These are phyloP conservation scores for Conomelus anceps DNA, from an alignment of 2,888 invertebrate species.

Conservation along the genomic window DNA sequence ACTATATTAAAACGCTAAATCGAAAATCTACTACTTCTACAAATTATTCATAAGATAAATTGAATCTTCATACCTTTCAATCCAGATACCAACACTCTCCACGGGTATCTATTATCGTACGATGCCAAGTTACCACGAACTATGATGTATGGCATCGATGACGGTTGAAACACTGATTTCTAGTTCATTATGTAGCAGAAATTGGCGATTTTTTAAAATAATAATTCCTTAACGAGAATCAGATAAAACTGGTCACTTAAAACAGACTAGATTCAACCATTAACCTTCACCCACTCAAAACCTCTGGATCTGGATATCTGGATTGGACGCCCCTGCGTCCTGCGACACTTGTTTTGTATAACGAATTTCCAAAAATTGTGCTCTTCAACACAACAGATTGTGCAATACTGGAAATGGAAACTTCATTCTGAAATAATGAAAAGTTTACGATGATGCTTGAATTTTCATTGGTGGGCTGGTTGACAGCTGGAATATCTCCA, in stretches of 20 bases:
- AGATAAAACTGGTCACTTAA: too few species aligned
- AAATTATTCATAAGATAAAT: background rate
- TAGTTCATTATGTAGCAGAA: background rate
- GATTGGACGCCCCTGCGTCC: too few species aligned
- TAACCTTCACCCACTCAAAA: too few species aligned
- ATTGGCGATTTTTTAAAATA: background rate
- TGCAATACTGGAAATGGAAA: too few species aligned
- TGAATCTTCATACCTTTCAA: conserved; percentile 60
- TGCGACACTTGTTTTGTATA: too few species aligned
- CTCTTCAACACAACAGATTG: too few species aligned
- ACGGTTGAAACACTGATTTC: conserved; percentile 7
- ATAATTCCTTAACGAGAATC: background rate
- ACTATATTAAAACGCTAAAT: background rate
- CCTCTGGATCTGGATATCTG: too few species aligned
- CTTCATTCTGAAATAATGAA: background rate
- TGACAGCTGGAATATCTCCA: background rate
- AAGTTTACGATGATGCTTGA: background rate
- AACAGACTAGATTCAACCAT: too few species aligned
- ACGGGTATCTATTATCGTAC: conserved; percentile 78
- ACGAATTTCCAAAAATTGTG: too few species aligned
- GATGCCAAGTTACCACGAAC: conserved; percentile 83
- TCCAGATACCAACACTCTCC: conserved; percentile 81
- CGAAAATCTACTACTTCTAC: background rate
- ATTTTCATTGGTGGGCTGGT: background rate
- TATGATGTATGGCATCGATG: conserved; percentile 79